A percentile compares a stretch with the other conserved stretches of the same genome.
phyloP scores from a whole-genome alignment of 2,797 vertebrate species.

The Artibeus lituratus region DNA sequence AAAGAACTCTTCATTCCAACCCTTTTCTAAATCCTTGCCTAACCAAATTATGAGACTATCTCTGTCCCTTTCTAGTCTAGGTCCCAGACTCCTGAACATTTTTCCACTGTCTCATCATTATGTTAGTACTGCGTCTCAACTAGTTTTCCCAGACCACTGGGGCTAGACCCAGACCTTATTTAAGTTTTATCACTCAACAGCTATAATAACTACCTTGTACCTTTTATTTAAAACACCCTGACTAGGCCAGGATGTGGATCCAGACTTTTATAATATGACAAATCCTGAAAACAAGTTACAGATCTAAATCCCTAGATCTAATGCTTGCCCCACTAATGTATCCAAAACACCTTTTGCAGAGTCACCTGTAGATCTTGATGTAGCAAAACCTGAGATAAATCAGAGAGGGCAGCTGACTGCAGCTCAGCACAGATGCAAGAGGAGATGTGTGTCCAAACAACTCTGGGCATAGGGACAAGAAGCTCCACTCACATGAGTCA shows the following conservation, averaged over 20 bases:
- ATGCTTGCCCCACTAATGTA: background rate
- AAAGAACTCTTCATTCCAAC: background rate
- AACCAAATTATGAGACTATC: background rate
- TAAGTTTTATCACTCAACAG: background rate
- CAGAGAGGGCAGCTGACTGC: background rate
- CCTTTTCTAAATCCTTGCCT: background rate
- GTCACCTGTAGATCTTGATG: background rate
- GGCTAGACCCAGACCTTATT: background rate
- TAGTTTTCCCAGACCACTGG: accelerated
- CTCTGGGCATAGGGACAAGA: background rate
- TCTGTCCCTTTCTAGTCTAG: background rate
- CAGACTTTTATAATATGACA: background rate
- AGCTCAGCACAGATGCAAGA: background rate
- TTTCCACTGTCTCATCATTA: background rate
- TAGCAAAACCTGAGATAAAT: background rate
- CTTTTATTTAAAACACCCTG: background rate
- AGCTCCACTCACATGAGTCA: background rate
- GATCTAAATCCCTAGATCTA: background rate
- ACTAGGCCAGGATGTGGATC: background rate
- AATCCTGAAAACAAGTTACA: background rate
- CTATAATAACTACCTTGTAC: background rate
- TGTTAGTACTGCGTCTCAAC: background rate
- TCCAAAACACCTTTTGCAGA: background rate
- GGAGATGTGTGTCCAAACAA: background rate
- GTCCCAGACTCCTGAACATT: accelerated